Conservation (phyloP, 2,113 vertebrate species). For the Stegastes partitus region DNA sequence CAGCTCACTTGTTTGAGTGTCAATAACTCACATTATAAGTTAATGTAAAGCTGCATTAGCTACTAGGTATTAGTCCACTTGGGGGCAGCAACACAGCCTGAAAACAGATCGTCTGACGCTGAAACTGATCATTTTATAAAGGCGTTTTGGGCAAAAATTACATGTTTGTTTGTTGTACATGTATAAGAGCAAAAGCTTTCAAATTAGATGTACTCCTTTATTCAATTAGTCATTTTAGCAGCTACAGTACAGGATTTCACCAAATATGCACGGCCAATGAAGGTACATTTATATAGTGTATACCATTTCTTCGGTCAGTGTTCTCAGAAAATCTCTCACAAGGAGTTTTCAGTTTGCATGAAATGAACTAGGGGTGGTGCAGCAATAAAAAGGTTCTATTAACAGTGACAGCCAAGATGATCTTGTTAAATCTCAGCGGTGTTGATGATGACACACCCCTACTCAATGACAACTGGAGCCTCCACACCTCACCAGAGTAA, state of each 20-base stretch:
- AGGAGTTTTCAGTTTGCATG: background rate
- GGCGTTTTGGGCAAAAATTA: background rate
- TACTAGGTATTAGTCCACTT: background rate
- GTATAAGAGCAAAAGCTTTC: too few relatives aligned
- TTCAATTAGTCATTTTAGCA: background rate
- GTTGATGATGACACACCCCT: slow-evolving; percentile 16
- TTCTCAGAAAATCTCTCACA: background rate
- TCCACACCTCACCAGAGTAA: slow-evolving; percentile 29
- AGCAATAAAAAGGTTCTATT: slow-evolving; percentile 13
- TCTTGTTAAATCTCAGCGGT: slow-evolving; percentile 20
- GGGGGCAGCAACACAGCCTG: background rate
- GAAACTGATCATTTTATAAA: background rate
- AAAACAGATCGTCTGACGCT: background rate
- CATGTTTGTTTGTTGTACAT: background rate
- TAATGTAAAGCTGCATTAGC: background rate
- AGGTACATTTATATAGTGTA: background rate
- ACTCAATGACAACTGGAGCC: slow-evolving; percentile 21
- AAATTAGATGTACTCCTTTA: background rate
- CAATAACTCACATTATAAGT: background rate
- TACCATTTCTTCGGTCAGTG: background rate
- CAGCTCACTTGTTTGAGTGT: background rate
- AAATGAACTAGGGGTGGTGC: background rate
- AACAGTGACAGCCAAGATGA: slow-evolving; percentile 22
- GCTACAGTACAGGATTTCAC: background rate
- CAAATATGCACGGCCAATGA: background rate